Evolutionary conservation across 2,888 invertebrate species (phyloP), one percentile per base, ranked within the genome.

Genomic region (Macaria notata): DNA sequence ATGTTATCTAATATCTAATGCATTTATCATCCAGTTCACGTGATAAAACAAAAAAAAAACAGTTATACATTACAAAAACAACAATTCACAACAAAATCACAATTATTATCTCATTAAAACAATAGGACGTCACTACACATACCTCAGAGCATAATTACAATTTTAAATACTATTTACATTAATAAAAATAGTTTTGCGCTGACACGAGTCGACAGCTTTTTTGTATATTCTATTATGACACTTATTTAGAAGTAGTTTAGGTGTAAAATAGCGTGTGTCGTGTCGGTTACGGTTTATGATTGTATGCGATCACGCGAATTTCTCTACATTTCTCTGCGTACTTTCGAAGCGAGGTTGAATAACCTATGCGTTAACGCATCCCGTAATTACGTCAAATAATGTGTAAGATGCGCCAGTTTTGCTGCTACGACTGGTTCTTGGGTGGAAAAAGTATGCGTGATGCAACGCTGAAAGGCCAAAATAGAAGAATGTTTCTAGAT

Each of bases 311-410:
- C 59, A 78, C 74, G 82, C 76, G 82, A 85, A 84, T 88, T 84
- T 88, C 86, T 85, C 86, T 78, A 66, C 84, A 84, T 88, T 87
- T 88, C 87, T 87, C 85, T 75, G 61, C 67, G 60, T 76, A 78
- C 87, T 88, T 88, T 88, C 87, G 75, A 84, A 76, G 48, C 4
- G 66, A 72, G 50, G 88, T 89, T 89, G 86, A 89, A 88, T 86
- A 88, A 88, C 88, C 85, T 73, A 63, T 75, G 73, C 78, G 81
- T 83, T 75, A 55, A 59, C 54, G 51, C 59, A 59, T 59, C 73
- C 61, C 57, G 70, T 76, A 79, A 84, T 85, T 84, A 78, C 79
- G 73, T 76, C 76, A 68, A 58, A 73, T 68, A 31, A 61, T 56
- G 47, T 59, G 55, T 62, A 64, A 65, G 65, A 67, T 68, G 66